Evolutionary conservation across 2,888 invertebrate genomes (phyloP).

Genomic region (Epirrhoe alternata): DNA sequence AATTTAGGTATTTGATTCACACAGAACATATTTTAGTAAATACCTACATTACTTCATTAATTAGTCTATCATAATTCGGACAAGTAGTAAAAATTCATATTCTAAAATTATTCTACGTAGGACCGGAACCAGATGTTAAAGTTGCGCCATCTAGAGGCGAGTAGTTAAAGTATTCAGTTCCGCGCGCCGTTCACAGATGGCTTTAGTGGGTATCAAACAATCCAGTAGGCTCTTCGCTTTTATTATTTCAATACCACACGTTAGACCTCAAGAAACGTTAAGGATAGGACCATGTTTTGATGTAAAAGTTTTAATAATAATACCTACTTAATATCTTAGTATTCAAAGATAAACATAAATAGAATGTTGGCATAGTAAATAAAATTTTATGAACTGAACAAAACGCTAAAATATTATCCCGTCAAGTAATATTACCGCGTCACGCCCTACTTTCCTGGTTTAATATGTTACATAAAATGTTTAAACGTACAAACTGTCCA

Average conservation of each 20-base stretch:
- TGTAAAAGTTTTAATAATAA: too few relatives aligned
- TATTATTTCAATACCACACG: too few relatives aligned
- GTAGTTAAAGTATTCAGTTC: constrained; percentile 60
- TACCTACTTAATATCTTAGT: too few relatives aligned
- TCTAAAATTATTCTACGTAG: too few relatives aligned
- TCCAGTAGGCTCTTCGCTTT: too few relatives aligned
- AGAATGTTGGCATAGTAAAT: not conserved
- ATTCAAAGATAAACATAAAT: not conserved
- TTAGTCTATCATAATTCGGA: too few relatives aligned
- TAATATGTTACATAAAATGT: constrained; percentile 29
- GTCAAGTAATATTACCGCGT: constrained; percentile 12
- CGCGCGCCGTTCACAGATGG: constrained; percentile 60
- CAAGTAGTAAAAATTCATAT: not conserved
- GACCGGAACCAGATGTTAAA: not conserved
- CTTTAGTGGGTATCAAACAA: constrained; percentile 40
- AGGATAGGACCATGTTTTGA: too few relatives aligned
- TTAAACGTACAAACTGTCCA: constrained; percentile 20
- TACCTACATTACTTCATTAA: too few relatives aligned
- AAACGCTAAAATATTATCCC: constrained; percentile 8
- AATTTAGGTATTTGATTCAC: too few relatives aligned
- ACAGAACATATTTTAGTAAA: too few relatives aligned
- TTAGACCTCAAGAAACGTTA: too few relatives aligned
- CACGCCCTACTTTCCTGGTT: constrained; percentile 24
- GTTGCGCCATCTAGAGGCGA: constrained; percentile 68
- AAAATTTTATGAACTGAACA: constrained; percentile 7